Conservation (phyloP, 2,888 invertebrate species). For the Poecilobothrus nobilitatus region DNA sequence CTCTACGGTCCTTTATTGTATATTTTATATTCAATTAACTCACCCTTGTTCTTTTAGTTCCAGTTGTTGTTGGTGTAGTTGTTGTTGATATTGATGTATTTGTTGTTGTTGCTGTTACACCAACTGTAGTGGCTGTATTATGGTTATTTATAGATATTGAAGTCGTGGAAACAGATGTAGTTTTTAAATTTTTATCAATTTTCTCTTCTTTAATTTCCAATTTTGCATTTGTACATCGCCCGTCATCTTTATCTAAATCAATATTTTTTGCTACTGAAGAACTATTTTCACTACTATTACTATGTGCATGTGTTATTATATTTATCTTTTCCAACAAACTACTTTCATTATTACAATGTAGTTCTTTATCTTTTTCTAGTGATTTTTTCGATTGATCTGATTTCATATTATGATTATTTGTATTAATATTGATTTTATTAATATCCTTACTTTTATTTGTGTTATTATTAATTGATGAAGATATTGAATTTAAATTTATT, state of each 20-base stretch:
- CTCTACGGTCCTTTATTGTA: background rate
- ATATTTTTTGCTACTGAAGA: background rate
- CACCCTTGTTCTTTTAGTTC: slow-evolving; percentile 4
- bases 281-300: background rate
- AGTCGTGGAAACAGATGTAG: background rate
- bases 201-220: background rate
- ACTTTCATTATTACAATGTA: background rate
- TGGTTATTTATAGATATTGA: background rate
- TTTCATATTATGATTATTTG: background rate
- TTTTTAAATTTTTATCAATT: background rate
- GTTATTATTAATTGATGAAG: background rate
- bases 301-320: background rate
- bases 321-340: background rate
- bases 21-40: background rate
- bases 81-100: background rate
- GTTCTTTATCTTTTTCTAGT: background rate
- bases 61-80: background rate
- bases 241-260: background rate
- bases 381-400: slow-evolving; percentile 1
- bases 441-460: background rate
- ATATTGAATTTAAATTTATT: background rate
- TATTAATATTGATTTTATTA: background rate
- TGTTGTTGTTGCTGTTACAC: background rate
- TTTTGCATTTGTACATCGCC: background rate
- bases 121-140: background rate